These are phyloP conservation scores for Mixornis gularis DNA, from an alignment of 2,113 vertebrate species.

Conservation along the genomic window DNA sequence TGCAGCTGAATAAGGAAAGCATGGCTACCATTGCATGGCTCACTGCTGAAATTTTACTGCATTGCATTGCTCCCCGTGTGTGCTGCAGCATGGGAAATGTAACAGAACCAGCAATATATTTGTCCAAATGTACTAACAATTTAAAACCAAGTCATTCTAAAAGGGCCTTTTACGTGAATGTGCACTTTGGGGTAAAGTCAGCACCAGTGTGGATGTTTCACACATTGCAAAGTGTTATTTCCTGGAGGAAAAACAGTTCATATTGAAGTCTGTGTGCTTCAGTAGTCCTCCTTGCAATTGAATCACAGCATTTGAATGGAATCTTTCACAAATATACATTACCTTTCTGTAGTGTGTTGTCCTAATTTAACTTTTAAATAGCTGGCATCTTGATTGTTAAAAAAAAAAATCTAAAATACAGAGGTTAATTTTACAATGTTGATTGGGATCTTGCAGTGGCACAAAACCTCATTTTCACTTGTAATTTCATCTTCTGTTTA, in stretches of 20 bases:
- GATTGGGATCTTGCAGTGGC: not conserved
- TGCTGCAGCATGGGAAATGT: not conserved
- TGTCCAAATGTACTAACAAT: not conserved
- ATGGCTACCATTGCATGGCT: constrained; percentile 13
- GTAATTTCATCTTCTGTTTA: not conserved
- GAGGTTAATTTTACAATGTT: not conserved
- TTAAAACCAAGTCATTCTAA: too few relatives aligned
- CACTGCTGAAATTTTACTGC: not conserved
- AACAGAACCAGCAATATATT: not conserved
- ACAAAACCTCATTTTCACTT: not conserved
- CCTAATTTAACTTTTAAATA: not conserved
- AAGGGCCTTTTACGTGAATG: fast-evolving
- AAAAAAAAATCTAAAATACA: not conserved
- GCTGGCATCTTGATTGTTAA: not conserved
- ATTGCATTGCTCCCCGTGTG: not conserved
- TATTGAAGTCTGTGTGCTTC: not conserved
- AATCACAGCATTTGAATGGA: constrained; percentile 4
- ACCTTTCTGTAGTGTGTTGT: not conserved
- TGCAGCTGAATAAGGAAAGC: not conserved
- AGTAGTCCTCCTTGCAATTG: not conserved
- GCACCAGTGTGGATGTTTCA: not conserved
- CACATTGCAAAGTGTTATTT: not conserved
- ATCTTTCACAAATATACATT: not conserved
- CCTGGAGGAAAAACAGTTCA: not conserved
- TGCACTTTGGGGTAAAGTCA: not conserved